Conservation (phyloP, 1,140 invertebrate species). For the Potamilus streckersoni region DNA sequence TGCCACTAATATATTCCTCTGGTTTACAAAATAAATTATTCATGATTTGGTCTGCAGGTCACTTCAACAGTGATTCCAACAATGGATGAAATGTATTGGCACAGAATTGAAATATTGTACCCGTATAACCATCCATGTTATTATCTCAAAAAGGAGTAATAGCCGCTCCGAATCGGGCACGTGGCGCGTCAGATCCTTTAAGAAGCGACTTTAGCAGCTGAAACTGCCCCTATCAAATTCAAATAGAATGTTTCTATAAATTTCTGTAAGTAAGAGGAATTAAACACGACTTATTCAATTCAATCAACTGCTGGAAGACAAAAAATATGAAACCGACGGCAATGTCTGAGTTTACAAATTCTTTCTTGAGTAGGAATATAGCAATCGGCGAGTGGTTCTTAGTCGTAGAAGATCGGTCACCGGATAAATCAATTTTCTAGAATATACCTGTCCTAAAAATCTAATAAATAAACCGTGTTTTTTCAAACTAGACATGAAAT, state of each 20-base stretch:
- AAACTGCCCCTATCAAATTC: conserved; percentile 35
- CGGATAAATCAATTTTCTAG: not conserved
- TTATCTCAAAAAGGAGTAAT: conserved; percentile 92
- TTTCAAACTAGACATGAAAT: too few species aligned
- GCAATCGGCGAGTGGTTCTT: not conserved
- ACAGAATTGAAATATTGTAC: conserved; percentile 39
- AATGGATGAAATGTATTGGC: not conserved
- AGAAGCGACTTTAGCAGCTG: conserved; percentile 31
- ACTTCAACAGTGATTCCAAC: not conserved
- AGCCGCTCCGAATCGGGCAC: conserved; percentile 82
- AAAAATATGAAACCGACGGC: not conserved
- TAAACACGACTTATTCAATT: not conserved
- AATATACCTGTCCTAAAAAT: not conserved
- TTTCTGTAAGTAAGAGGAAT: not conserved
- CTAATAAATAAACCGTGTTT: too few species aligned
- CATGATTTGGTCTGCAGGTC: not conserved
- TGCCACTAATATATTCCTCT: not conserved
- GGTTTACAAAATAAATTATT: not conserved
- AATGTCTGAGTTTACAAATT: too few species aligned
- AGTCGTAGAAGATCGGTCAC: not conserved
- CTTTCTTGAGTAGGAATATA: not conserved
- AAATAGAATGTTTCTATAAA: not conserved
- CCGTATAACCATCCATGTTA: conserved; percentile 84
- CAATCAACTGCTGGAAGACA: not conserved
- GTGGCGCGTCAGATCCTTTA: conserved; percentile 32